Evolutionary conservation across 2,888 invertebrate species (phyloP).

Genomic region (Sarcophaga variegata): DNA sequence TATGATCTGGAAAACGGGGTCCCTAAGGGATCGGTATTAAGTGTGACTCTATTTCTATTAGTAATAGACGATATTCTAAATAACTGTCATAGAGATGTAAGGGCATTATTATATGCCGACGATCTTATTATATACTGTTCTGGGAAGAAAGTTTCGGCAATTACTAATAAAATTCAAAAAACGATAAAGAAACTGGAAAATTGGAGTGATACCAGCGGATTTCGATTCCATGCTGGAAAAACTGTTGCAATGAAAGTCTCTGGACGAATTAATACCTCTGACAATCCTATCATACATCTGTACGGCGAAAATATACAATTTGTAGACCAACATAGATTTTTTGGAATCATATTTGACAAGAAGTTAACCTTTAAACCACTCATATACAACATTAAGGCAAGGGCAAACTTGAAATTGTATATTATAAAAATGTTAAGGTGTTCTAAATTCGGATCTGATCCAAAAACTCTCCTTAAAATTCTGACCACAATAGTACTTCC

Average conservation of each 20-base stretch:
- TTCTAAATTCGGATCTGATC: neutral
- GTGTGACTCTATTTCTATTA: too few species aligned
- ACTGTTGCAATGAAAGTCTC: neutral
- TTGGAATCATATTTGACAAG: neutral
- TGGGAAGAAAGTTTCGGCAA: too few species aligned
- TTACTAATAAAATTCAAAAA: constrained; percentile 1
- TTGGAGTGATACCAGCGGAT: constrained; percentile 13
- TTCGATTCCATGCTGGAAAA: constrained; percentile 22
- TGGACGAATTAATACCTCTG: too few species aligned
- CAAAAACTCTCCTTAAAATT: too few species aligned
- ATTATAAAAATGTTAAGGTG: constrained; percentile 2
- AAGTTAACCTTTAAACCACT: neutral
- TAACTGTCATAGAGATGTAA: neutral
- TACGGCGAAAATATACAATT: neutral
- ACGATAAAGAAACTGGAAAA: constrained; percentile 24
- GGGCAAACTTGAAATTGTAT: neutral
- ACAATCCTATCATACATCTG: neutral
- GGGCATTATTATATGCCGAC: neutral
- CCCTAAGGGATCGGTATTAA: too few species aligned
- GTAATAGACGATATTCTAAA: neutral
- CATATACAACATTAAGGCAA: neutral
- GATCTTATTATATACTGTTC: neutral
- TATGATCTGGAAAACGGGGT: too few species aligned
- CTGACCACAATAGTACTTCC: too few species aligned
- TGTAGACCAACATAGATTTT: constrained; percentile 1